These are phyloP conservation scores for Psilopsiagon aymara DNA, from an alignment of 2,113 vertebrate genomes.

Conservation along the genomic window DNA sequence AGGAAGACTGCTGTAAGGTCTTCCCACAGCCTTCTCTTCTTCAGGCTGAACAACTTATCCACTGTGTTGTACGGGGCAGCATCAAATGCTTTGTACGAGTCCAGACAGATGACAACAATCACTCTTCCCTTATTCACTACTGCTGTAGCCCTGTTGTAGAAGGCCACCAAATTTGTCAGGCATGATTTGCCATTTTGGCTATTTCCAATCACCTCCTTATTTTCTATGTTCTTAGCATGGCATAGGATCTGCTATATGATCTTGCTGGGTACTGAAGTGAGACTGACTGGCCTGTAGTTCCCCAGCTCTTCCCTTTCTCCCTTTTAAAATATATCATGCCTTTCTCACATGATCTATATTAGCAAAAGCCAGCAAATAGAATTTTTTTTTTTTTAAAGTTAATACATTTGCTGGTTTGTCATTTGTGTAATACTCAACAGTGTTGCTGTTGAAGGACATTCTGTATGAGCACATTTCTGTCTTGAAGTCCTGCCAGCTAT, in stretches of 20 bases:
- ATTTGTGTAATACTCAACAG: not conserved
- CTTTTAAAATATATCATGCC: not conserved
- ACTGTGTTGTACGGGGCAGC: not conserved
- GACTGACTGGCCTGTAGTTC: not conserved
- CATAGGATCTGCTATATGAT: not conserved
- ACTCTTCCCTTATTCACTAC: not conserved
- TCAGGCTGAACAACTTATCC: not conserved
- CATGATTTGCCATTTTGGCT: not conserved
- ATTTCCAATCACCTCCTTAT: not conserved
- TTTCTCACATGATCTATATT: not conserved
- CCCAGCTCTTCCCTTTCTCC: not conserved
- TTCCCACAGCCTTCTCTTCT: not conserved
- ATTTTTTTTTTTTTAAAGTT: not conserved
- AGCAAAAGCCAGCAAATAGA: not conserved
- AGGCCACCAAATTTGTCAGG: not conserved
- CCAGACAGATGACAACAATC: not conserved
- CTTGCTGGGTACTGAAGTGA: not conserved
- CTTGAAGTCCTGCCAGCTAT: not conserved
- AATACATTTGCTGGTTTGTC: not conserved
- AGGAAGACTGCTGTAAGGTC: not conserved
- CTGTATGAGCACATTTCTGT: not conserved
- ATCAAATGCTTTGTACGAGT: not conserved
- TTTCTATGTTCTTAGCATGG: not conserved
- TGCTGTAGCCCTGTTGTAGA: not conserved
- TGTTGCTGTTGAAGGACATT: not conserved